phyloP scores from a whole-genome alignment of 2,797 vertebrate species.

The Xerus rutilus region DNA sequence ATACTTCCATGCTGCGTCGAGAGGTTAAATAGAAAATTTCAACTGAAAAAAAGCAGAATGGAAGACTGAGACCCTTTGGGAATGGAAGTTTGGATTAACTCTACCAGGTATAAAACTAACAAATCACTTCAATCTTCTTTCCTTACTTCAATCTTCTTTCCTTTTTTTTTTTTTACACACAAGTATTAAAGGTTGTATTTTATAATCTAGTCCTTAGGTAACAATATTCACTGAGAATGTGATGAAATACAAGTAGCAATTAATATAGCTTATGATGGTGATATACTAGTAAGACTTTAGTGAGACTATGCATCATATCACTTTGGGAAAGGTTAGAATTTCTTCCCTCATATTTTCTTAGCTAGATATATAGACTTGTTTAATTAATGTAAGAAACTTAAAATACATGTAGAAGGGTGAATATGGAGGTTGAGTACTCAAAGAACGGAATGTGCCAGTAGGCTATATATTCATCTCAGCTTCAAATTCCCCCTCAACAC shows the following conservation, averaged over 20 bases:
- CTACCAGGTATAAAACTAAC: neutral
- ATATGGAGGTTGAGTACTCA: neutral
- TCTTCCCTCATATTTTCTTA: neutral
- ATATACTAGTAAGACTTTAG: too few relatives aligned
- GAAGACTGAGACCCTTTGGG: neutral
- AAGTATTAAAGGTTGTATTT: neutral
- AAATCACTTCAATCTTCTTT: neutral
- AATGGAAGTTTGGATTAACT: neutral
- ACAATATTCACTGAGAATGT: neutral
- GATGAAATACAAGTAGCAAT: neutral
- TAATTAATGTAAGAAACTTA: neutral
- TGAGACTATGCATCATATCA: neutral
- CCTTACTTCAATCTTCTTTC: neutral
- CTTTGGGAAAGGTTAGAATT: neutral
- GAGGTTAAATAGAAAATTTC: neutral
- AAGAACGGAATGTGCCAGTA: fast-evolving
- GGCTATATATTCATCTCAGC: neutral
- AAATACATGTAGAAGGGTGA: too few relatives aligned
- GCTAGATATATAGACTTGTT: neutral
- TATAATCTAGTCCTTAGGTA: neutral
- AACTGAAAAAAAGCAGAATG: neutral
- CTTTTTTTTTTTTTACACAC: neutral
- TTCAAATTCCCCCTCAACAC: neutral
- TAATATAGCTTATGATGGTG: neutral
- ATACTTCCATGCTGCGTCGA: neutral